Evolutionary conservation across 2,797 vertebrate genomes (phyloP), one percentile per base, ranked within the genome.

Genomic region (Enteromius argenteus): DNA sequence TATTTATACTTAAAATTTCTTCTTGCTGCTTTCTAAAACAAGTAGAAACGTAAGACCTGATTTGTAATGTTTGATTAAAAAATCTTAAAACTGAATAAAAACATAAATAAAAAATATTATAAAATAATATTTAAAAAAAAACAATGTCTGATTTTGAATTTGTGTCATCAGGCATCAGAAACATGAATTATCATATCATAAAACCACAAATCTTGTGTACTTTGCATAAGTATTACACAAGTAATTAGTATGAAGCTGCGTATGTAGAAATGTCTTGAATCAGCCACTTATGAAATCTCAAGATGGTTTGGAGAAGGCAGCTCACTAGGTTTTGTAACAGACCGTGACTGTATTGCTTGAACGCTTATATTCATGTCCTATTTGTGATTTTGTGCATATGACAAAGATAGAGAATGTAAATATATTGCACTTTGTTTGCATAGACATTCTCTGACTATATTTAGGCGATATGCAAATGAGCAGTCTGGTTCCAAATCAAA

Each of bases 391-490:
- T 8, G 11, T 62, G 66, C 51, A 35, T 64, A 56, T 66, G 51
- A 64, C 46, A 72, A 32, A 83, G 53, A 51, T 85, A 27, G 15
- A 73, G 9, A 66, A 67, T 60, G 71, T 58, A 35, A 51, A 89
- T 86, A 49, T 71, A 89, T 86, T 58, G 74, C 79, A 76, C 80
- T 84, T 84, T 62, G 88, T 87, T 88, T 85, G 79, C 88, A 86
- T 85, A 86, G 79, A 42, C 69, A 75, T 64, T 81, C 27, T 82
- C 80, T 87, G 76, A 89, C 69, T 85, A 80, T 89, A 88, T 92
- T 90, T 88, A 89, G 84, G 91, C 91, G 90, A 91, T 85, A 90
- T 90, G 84, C 86, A 91, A 91, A 92, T 89, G 44, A 86, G 46
- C 44, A 72, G 76, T 83, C 84, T 68, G 64, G 56, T 64, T 90